A percentile compares a stretch with the other conserved stretches of the same genome.
phyloP scores from a whole-genome alignment of 2,113 vertebrate genomes.

The Equus przewalskii region DNA sequence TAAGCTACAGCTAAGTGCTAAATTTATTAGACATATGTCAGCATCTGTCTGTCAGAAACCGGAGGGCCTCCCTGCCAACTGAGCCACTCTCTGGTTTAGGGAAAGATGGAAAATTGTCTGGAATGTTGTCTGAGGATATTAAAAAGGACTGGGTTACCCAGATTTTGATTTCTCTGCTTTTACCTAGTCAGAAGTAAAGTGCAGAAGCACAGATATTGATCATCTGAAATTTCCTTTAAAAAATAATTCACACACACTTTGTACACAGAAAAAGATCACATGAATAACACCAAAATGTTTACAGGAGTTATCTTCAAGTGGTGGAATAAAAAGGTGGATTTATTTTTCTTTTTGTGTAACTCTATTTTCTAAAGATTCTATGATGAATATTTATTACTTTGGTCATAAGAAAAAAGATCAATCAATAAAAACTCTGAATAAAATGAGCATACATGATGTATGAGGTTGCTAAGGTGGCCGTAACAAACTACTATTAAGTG shows the following conservation, averaged over 20 bases:
- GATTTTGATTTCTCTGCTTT: background rate
- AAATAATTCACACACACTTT: background rate
- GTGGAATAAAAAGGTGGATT: background rate
- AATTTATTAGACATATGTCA: background rate
- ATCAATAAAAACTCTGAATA: background rate
- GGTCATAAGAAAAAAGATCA: background rate
- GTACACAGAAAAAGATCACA: background rate
- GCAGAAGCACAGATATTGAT: background rate
- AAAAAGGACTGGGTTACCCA: background rate
- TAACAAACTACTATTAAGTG: background rate
- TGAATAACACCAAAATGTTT: background rate
- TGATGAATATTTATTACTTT: background rate
- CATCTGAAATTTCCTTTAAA: background rate
- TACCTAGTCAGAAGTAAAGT: background rate
- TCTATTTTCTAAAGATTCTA: background rate
- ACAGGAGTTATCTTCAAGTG: background rate
- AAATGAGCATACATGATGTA: background rate
- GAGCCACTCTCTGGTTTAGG: background rate
- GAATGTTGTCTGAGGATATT: background rate
- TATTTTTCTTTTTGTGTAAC: background rate
- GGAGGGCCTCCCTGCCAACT: background rate
- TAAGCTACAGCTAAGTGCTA: conserved; percentile 19
- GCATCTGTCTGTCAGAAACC: background rate
- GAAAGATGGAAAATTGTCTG: background rate
- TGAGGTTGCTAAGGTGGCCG: background rate